Evolutionary conservation across 2,113 vertebrate species (phyloP).

Genomic region (Orthochromis indermauri): DNA sequence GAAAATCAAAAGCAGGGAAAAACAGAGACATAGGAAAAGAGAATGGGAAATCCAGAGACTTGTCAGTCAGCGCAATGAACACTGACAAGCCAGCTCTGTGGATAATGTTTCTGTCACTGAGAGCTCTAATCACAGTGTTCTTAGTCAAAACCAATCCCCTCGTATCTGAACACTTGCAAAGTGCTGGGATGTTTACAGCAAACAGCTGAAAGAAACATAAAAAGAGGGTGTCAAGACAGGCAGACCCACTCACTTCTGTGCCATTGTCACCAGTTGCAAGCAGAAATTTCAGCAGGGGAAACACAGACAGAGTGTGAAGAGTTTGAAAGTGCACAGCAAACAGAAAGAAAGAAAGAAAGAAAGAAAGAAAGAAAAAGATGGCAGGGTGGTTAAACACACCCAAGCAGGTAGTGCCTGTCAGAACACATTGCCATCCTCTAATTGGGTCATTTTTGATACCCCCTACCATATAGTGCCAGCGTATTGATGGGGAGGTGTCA

Average conservation of each 20-base stretch:
- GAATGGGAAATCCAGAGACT: constrained; percentile 48
- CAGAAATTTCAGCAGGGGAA: background rate
- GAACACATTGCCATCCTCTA: constrained; percentile 68
- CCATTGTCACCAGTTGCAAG: constrained; percentile 24
- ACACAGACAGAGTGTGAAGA: background rate
- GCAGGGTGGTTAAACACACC: constrained; percentile 52
- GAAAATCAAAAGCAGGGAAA: constrained; percentile 27
- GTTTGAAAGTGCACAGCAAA: background rate
- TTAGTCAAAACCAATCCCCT: constrained; percentile 61
- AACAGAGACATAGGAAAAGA: constrained; percentile 26
- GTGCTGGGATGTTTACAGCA: constrained; percentile 35
- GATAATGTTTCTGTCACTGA: constrained; percentile 64
- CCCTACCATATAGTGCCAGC: constrained; percentile 53
- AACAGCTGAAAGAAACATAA: constrained; percentile 46
- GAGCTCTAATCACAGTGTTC: constrained; percentile 61
- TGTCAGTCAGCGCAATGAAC: constrained; percentile 57
- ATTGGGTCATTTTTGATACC: constrained; percentile 73
- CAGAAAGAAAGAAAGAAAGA: background rate
- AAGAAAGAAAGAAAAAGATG: background rate
- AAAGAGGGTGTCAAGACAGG: constrained; percentile 43
- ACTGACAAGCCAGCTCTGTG: constrained; percentile 58
- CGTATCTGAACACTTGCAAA: constrained; percentile 21
- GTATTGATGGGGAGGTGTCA: constrained; percentile 56
- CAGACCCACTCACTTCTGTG: constrained; percentile 20
- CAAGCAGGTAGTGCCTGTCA: constrained; percentile 71